Evolutionary conservation across 2,113 vertebrate species (phyloP).

Genomic region (Myrmecobius fasciatus): DNA sequence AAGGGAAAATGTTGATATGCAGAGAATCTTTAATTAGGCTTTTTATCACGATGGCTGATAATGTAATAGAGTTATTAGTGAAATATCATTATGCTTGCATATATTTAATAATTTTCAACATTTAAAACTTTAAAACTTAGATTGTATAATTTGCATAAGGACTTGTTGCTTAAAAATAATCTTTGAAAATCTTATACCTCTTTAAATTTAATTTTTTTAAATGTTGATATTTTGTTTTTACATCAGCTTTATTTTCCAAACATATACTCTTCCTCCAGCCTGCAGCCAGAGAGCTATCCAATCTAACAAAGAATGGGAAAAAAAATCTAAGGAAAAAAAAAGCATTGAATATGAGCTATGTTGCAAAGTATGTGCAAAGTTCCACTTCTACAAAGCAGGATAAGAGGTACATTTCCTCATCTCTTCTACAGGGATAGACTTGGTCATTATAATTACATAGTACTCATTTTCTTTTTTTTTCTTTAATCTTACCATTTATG

Average conservation of each 20-base stretch:
- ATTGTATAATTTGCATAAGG: background rate
- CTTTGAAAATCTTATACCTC: background rate
- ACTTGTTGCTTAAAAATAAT: background rate
- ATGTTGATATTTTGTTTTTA: background rate
- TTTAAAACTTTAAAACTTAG: background rate
- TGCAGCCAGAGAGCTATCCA: background rate
- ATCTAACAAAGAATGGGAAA: background rate
- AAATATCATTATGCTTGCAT: background rate
- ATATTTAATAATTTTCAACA: background rate
- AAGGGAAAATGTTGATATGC: background rate
- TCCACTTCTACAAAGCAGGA: background rate
- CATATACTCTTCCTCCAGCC: background rate
- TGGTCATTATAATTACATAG: background rate
- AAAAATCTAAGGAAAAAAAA: background rate
- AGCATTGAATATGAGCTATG: background rate
- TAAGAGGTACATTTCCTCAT: background rate
- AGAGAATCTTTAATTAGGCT: background rate
- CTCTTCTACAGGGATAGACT: background rate
- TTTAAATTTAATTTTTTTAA: background rate
- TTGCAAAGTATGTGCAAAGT: background rate
- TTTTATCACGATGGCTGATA: background rate
- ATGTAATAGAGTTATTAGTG: background rate
- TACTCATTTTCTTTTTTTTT: background rate
- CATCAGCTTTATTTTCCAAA: background rate
- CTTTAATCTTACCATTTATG: background rate